phyloP scores from a whole-genome alignment of 2,113 vertebrate genomes.

The Gnathonemus echidnorhynchus region DNA sequence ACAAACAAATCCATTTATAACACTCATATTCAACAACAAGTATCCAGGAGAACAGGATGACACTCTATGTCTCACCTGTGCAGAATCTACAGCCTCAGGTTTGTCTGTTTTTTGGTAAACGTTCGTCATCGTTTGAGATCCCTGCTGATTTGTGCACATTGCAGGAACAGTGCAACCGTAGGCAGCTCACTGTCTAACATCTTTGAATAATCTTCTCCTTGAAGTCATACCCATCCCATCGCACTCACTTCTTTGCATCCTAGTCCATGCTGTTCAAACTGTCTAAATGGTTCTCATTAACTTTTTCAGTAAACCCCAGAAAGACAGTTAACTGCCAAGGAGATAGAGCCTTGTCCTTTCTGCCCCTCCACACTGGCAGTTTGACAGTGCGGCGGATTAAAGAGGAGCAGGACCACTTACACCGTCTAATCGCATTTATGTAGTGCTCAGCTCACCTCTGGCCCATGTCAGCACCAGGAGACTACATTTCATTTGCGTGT shows the following conservation, averaged over 20 bases:
- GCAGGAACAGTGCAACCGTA: no score
- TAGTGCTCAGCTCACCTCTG: slow-evolving; percentile 1
- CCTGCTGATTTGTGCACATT: not conserved
- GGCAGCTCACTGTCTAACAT: not conserved
- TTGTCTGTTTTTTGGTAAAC: not conserved
- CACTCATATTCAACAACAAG: not conserved
- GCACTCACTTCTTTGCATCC: not conserved
- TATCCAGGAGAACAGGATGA: not conserved
- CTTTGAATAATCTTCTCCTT: not conserved
- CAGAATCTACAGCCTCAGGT: not conserved
- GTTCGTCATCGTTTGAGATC: not conserved
- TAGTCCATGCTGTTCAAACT: not conserved
- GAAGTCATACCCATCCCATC: not conserved
- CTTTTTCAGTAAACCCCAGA: not conserved
- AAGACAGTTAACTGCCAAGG: not conserved
- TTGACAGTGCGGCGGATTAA: slow-evolving; percentile 26
- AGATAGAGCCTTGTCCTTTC: not conserved
- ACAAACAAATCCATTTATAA: not conserved
- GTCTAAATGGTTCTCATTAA: not conserved
- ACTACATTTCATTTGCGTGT: not conserved
- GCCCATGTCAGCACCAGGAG: not conserved
- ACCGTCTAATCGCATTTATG: slow-evolving; percentile 47
- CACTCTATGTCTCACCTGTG: not conserved
- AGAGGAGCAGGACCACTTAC: slow-evolving; percentile 31
- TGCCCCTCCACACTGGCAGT: no score